Percentiles rank a stretch among this genome's conserved stretches.
Evolutionary conservation across 2,888 invertebrate species (phyloP).

Genomic region (Drosophila buzzatii): DNA sequence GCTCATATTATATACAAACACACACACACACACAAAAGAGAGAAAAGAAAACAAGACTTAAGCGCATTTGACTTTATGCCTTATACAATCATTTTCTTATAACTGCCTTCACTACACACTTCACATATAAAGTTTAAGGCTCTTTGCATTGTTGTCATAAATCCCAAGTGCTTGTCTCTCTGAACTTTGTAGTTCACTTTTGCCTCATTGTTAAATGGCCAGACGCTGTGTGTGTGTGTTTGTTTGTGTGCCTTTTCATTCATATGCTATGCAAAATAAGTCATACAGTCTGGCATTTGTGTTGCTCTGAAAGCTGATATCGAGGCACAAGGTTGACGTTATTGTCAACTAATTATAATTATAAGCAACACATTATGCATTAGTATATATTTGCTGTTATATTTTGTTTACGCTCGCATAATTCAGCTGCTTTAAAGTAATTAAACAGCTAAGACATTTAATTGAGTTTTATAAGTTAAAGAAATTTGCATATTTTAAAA

Average conservation of each 20-base stretch:
- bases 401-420: constrained; percentile 15
- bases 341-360: constrained; percentile 70
- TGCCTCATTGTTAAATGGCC: constrained; percentile 54
- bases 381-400: constrained; percentile 31
- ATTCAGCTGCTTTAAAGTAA: constrained; percentile 24
- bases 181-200: constrained; percentile 60
- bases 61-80: constrained; percentile 40
- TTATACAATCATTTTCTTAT: constrained; percentile 26
- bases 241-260: constrained; percentile 60
- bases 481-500: neutral
- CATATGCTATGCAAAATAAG: constrained; percentile 59
- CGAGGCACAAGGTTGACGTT: constrained; percentile 75
- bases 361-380: constrained; percentile 50
- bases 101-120: constrained; percentile 19
- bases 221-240: constrained; percentile 27
- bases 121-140: constrained; percentile 69
- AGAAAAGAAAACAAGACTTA: constrained; percentile 30
- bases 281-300: constrained; percentile 45
- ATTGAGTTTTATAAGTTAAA: neutral
- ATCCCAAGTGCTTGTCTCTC: constrained; percentile 64
- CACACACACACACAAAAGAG: neutral
- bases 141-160: constrained; percentile 58
- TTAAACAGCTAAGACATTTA: neutral
- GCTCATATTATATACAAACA: constrained; percentile 15
- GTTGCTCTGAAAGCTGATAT: constrained; percentile 65